These are phyloP conservation scores for Polypedilum vanderplanki DNA, from an alignment of 1,140 invertebrate genomes.

Conservation along the genomic window DNA sequence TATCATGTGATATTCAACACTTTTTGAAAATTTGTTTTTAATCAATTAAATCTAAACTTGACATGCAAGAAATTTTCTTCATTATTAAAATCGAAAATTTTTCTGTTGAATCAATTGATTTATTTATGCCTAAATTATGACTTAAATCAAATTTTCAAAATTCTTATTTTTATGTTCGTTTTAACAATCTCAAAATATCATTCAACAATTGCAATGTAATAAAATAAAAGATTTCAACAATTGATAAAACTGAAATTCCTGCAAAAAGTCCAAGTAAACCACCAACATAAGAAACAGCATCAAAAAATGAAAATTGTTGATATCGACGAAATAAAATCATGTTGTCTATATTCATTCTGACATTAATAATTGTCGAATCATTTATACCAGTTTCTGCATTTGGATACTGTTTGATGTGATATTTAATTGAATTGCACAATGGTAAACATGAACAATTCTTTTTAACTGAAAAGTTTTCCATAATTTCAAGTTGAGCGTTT, in stretches of 20 bases:
- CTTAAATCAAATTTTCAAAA: too few species aligned
- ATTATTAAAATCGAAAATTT: too few species aligned
- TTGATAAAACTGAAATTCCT: constrained; percentile 52
- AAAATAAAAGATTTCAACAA: too few species aligned
- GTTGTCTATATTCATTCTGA: constrained; percentile 35
- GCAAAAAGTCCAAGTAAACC: constrained; percentile 52
- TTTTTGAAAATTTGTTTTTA: too few species aligned
- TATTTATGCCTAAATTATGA: too few species aligned
- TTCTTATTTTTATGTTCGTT: too few species aligned
- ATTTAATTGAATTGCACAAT: constrained; percentile 44
- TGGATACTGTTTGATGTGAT: constrained; percentile 48
- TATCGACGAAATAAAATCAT: not conserved
- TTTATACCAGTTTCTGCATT: too few species aligned
- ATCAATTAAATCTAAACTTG: too few species aligned
- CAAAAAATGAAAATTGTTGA: constrained; percentile 32
- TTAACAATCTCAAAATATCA: not conserved
- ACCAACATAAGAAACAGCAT: constrained; percentile 52
- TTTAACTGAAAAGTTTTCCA: constrained; percentile 46
- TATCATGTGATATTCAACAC: too few species aligned
- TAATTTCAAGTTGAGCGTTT: constrained; percentile 56
- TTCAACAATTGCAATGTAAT: not conserved
- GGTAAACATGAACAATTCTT: not conserved
- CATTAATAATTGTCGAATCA: constrained; percentile 32
- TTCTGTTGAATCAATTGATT: too few species aligned
- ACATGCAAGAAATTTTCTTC: too few species aligned